Evolutionary conservation across 2,888 invertebrate genomes (phyloP).

Genomic region (Oscheius sp.): DNA sequence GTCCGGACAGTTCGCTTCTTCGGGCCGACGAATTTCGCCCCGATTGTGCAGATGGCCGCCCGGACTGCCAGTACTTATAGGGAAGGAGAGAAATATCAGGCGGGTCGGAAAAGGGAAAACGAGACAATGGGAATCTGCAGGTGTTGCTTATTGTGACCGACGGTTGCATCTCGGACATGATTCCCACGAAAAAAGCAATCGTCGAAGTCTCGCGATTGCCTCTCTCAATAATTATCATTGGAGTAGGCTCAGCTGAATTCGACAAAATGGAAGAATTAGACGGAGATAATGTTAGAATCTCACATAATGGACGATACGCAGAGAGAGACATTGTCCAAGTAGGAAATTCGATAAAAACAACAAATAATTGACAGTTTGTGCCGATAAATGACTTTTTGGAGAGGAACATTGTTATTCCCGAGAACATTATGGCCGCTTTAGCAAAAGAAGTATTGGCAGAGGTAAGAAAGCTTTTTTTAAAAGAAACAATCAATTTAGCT

Average conservation of each 20-base stretch:
- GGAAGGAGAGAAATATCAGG: conserved; percentile 9
- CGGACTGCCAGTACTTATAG: conserved; percentile 54
- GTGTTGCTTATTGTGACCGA: conserved; percentile 79
- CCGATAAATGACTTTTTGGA: conserved; percentile 72
- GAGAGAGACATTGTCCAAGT: conserved; percentile 79
- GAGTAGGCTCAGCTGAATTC: conserved; percentile 80
- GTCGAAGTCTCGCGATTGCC: conserved; percentile 77
- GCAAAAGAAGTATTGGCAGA: conserved; percentile 77
- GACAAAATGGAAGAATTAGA: conserved; percentile 79
- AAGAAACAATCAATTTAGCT: conserved; percentile 45
- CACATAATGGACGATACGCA: conserved; percentile 75
- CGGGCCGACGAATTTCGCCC: conserved; percentile 79
- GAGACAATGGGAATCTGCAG: conserved; percentile 73
- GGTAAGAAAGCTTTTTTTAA: neutral
- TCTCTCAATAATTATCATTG: conserved; percentile 79
- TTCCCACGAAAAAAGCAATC: conserved; percentile 76
- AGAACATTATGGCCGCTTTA: conserved; percentile 74
- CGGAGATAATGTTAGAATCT: conserved; percentile 76
- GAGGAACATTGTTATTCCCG: conserved; percentile 56
- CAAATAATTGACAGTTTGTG: conserved; percentile 70
- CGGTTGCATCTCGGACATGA: conserved; percentile 79
- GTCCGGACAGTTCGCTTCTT: conserved; percentile 73
- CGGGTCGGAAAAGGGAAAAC: neutral
- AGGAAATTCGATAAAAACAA: neutral
- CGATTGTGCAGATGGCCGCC: conserved; percentile 77